phyloP scores from a whole-genome alignment of 37 sponge, comb jelly and placozoan species.

The Hormiphora californensis region DNA sequence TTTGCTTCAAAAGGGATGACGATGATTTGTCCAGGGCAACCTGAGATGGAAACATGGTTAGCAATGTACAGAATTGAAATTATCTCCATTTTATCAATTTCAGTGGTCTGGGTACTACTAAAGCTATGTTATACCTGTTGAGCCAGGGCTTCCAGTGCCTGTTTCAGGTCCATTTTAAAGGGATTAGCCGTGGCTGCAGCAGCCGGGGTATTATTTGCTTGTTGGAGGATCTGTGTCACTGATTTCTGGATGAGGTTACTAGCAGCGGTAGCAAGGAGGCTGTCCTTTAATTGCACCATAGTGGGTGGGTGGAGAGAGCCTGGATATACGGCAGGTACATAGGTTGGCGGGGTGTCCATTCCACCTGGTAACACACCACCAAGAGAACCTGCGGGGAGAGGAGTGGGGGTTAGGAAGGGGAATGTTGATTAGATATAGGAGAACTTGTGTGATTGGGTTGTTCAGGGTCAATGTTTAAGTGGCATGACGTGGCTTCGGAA shows the following conservation, averaged over 20 bases:
- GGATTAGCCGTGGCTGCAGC: not conserved
- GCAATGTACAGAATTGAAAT: not conserved
- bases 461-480: too few species aligned
- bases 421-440: too few species aligned
- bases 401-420: not conserved
- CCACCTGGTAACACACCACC: conserved; percentile 11
- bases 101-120: not conserved
- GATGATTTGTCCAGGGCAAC: conserved; percentile 25
- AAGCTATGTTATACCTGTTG: conserved; percentile 23
- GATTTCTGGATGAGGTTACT: not conserved
- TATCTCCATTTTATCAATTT: not conserved
- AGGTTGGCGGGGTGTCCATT: conserved; percentile 44
- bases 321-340: conserved; percentile 38
- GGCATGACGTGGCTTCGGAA: too few species aligned
- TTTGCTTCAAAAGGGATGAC: conserved; percentile 28
- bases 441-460: too few species aligned
- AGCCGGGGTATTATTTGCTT: not conserved
- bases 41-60: not conserved
- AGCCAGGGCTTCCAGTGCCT: conserved; percentile 48
- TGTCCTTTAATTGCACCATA: conserved; percentile 43
- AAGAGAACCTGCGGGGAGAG: not conserved
- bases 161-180: conserved; percentile 41
- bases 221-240: conserved; percentile 1
- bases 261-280: conserved; percentile 31
- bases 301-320: conserved; percentile 51